Base-by-base conservation (phyloP, 1,140 invertebrate genomes). In the Pteromalus puparum region DNA sequence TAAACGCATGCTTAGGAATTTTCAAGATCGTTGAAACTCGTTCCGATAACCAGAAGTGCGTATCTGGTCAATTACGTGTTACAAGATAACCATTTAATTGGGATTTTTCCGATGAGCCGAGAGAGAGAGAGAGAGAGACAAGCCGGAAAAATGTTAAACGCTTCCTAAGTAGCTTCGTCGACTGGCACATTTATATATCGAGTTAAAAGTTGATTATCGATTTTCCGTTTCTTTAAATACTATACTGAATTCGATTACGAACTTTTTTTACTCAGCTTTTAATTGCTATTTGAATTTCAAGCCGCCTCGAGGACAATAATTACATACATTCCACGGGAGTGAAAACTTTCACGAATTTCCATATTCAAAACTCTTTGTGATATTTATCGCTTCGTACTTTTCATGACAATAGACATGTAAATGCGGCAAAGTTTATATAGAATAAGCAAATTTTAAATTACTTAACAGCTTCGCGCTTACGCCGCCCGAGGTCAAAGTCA, bases 11-110 rank as follows among this genome's bases (percentile, higher is more conserved):
- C 30, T 34, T n/a, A 73, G 42, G 46, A 81, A 73, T 81, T 53
- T 26, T 26, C 26, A 53, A 70, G 24, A 48, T 53, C 13, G 7
- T 18, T 73, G 79, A 81, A 81, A 81, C 67, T 73, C 72, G 67
- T 73, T 81, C 72, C 28, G 70, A 26, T 1, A 70, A 34, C 18
- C 18, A 73, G 72, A 73, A 42, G 48, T 53, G 30, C 30, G 67
- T 81, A 81, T 81, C 67, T 73, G 30, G 26, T 73, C 67, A 61
- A 81, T 81, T 73, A 53, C 26, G 46, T 10, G n/a, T 81, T 81
- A 81, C 70, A 38, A 73, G 79, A 73, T 81, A 80, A 73, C 68
- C 48, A 81, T 67, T 38, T 80, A 70, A 70, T 80, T 80, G 34
- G 9, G 24, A 80, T 80, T 80, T 80, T 80, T 72, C 38, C 26